Base-by-base conservation (phyloP, 2,888 invertebrate genomes). In the Drosophila limbata region DNA sequence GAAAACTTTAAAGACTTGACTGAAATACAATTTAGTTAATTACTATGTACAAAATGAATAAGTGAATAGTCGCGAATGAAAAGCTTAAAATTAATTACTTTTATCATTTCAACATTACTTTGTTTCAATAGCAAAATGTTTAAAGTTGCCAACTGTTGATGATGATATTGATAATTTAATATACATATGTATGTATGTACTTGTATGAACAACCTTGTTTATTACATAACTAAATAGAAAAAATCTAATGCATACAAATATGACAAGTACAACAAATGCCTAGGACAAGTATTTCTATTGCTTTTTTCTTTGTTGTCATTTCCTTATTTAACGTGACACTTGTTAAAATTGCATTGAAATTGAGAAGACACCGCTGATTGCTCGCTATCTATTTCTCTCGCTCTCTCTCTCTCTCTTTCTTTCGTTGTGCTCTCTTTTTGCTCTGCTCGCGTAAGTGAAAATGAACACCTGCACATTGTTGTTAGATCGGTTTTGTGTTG, bases 291-390 rank as follows among this genome's bases (percentile, higher is more conserved):
- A 45, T 35, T 33, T 56, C 33, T 73, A 47, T 56, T 61, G 60
- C 33, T 37, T 37, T 47, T 63, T 42, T 42, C 60, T 62, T 84
- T 73, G 81, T 88, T 75, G 74, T 72, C 77, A 79, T 82, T 85
- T 85, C 84, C 90, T 89, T 89, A 89, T 89, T 85, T 79, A 85
- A 89, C 61, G 66, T 85, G 84, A 85, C 89, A 88, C 85, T 84
- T 88, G 79, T 79, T 74, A 64, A 73, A 83, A 74, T 80, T 83
- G 88, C 90, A 88, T 80, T 89, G 90, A 89, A 88, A 85, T 62
- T 82, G 86, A 89, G 90, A 82, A 79, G 89, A 53, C 60, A 67
- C 39, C 59, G 50, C 52, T 64, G 62, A 75, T 75, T 75, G 69
- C 55, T 17, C 44, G 44, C 71, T 50, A 25, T 61, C 67, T 40